phyloP scores from a whole-genome alignment of 2,797 vertebrate genomes.

The Onychomys leucogaster region DNA sequence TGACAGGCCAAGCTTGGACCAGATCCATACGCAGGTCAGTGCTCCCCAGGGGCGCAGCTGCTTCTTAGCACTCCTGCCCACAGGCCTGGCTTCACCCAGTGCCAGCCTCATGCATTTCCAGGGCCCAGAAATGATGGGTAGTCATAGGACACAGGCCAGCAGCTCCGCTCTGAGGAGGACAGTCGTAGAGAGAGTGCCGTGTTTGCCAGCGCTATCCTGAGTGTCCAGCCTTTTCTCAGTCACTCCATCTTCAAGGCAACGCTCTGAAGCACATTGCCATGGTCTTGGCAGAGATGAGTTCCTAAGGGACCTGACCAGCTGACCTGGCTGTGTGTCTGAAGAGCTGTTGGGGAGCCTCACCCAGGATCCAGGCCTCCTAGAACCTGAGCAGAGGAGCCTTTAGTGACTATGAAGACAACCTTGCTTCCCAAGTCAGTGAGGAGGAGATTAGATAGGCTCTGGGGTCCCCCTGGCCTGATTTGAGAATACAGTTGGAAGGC shows the following conservation, averaged over 20 bases:
- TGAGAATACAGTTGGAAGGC: background rate
- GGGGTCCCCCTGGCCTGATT: background rate
- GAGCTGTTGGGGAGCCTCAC: accelerated
- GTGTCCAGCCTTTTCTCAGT: background rate
- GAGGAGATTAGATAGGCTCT: background rate
- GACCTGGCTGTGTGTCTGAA: background rate
- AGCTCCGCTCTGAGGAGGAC: background rate
- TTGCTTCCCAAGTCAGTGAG: background rate
- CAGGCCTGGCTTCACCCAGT: background rate
- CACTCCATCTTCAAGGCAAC: background rate
- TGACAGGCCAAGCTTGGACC: conserved; percentile 91
- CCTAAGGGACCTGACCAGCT: background rate
- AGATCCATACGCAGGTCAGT: conserved; percentile 92
- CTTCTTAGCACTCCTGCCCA: background rate
- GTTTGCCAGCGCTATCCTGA: background rate
- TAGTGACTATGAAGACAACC: background rate
- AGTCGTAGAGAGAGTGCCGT: background rate
- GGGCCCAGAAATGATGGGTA: background rate
- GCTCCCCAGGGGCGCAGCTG: background rate
- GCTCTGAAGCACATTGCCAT: background rate
- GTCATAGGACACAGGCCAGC: background rate
- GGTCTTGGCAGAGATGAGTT: background rate
- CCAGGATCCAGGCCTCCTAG: background rate
- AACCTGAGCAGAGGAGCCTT: background rate
- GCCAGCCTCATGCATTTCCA: accelerated